These are phyloP conservation scores for Lepidochrysops patricia DNA, from an alignment of 2,888 invertebrate genomes.

Conservation along the genomic window DNA sequence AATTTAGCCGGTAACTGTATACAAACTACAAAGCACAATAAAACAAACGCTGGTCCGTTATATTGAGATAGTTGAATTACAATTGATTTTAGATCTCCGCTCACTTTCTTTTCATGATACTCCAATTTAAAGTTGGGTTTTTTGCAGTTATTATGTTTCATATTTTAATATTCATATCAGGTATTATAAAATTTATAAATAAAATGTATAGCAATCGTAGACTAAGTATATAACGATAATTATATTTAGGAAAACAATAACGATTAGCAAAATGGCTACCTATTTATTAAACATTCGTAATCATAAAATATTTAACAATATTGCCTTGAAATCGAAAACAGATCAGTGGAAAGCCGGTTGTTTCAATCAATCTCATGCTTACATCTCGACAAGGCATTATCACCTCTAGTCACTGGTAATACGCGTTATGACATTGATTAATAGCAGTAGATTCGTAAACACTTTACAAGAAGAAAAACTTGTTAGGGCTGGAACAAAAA, in stretches of 20 bases:
- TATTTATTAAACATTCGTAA: no score
- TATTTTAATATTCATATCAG: background rate
- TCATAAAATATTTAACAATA: no score
- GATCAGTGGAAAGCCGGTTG: conserved; percentile 40
- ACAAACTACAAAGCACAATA: conserved; percentile 20
- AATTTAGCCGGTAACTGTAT: conserved; percentile 35
- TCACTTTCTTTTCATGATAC: background rate
- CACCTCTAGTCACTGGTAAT: conserved; percentile 24
- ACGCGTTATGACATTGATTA: conserved; percentile 23
- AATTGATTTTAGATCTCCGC: conserved; percentile 19
- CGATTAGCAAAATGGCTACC: no score
- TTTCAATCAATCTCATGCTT: conserved; percentile 36
- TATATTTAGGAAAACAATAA: no score
- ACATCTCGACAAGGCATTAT: conserved; percentile 25
- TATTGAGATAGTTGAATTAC: conserved; percentile 20
- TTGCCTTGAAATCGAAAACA: conserved; percentile 34
- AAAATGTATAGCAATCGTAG: no score
- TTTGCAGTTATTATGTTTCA: background rate
- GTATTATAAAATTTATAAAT: no score
- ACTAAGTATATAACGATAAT: no score
- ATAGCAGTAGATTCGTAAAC: conserved; percentile 13
- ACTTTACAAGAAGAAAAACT: conserved; percentile 1
- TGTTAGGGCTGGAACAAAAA: background rate
- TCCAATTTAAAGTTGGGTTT: background rate
- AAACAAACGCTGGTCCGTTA: conserved; percentile 22